Conservation (phyloP, 2,113 vertebrate genomes). For the Acanthisitta chloris region DNA sequence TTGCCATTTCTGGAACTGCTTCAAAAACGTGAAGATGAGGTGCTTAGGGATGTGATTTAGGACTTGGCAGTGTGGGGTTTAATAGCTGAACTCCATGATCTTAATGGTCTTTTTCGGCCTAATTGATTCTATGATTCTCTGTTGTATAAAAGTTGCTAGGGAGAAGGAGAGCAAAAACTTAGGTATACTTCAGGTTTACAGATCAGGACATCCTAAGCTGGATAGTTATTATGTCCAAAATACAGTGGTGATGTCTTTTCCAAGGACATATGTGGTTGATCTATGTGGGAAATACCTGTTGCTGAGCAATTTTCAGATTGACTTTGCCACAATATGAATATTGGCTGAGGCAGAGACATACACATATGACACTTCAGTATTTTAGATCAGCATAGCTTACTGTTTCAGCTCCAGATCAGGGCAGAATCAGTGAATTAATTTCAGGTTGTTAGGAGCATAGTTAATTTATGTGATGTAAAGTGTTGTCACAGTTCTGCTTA, state of each 20-base stretch:
- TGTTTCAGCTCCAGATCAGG: neutral
- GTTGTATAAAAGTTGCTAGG: neutral
- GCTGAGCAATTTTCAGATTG: neutral
- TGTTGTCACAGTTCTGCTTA: neutral
- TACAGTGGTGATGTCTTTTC: neutral
- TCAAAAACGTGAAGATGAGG: rapidly evolving
- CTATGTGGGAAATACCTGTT: neutral
- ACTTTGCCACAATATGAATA: neutral
- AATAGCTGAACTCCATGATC: neutral
- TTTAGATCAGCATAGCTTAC: neutral
- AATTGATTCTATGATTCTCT: neutral
- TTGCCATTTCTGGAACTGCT: neutral
- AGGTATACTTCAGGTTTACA: neutral
- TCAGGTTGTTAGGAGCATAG: neutral
- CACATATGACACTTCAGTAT: neutral
- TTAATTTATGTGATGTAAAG: neutral
- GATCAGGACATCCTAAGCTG: neutral
- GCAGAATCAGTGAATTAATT: neutral
- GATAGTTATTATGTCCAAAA: neutral
- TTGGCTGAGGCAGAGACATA: neutral
- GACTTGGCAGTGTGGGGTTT: neutral
- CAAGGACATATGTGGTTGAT: neutral
- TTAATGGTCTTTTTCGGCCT: neutral
- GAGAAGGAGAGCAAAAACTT: neutral
- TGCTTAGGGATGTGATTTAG: neutral